phyloP scores from a whole-genome alignment of 2,888 invertebrate genomes.

The Melinopterus prodromus region DNA sequence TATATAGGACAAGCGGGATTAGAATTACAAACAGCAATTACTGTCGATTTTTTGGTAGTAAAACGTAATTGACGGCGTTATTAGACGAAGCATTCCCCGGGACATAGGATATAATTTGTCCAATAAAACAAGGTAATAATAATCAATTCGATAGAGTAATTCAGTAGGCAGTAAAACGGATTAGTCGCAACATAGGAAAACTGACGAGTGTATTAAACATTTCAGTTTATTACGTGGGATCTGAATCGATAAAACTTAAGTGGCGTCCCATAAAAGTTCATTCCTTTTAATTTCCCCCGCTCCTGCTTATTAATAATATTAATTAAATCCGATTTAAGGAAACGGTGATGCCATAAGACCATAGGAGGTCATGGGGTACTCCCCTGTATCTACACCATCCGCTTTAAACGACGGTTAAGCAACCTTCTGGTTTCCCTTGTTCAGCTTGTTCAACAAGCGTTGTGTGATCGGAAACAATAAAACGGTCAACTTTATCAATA shows the following conservation, averaged over 20 bases:
- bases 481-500: background rate
- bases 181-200: background rate
- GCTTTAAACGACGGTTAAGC: background rate
- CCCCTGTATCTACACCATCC: background rate
- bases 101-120: background rate
- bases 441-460: background rate
- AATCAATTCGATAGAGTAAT: constrained; percentile 4
- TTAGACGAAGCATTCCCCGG: background rate
- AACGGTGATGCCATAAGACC: too few species aligned
- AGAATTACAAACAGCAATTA: background rate
- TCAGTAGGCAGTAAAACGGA: background rate
- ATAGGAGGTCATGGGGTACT: too few species aligned
- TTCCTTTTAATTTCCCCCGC: background rate
- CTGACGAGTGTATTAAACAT: background rate
- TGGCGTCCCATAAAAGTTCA: background rate
- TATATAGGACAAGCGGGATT: background rate
- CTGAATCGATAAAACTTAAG: background rate
- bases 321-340: too few species aligned
- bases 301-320: too few species aligned
- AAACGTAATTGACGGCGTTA: background rate
- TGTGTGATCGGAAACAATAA: background rate
- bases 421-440: background rate
- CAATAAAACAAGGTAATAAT: constrained; percentile 4
- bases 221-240: background rate
- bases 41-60: background rate